Conservation (phyloP, 2,888 invertebrate species). For the Helleia helle region DNA sequence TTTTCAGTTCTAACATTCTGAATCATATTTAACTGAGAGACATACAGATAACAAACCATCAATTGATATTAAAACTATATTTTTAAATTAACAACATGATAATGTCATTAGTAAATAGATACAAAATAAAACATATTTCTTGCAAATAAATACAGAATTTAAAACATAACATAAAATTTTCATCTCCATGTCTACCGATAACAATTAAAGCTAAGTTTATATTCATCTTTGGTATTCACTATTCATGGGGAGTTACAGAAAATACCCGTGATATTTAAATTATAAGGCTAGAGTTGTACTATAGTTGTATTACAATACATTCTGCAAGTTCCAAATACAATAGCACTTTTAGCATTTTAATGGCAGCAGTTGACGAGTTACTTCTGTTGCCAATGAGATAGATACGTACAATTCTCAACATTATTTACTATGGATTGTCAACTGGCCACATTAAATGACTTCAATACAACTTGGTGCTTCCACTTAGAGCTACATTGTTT, state of each 20-base stretch:
- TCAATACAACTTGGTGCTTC: constrained; percentile 11
- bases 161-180: neutral
- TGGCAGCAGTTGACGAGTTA: neutral
- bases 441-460: too few species aligned
- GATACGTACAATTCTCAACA: too few species aligned
- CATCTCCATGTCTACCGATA: neutral
- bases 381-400: too few species aligned
- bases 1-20: too few species aligned
- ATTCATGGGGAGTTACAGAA: neutral
- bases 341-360: neutral
- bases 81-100: neutral
- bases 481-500: constrained; percentile 20
- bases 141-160: neutral
- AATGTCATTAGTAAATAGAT: neutral
- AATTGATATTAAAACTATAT: too few species aligned
- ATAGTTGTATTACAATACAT: constrained; percentile 30
- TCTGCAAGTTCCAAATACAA: neutral
- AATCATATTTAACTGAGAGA: too few species aligned
- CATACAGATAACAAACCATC: too few species aligned
- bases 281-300: constrained; percentile 65
- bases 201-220: neutral
- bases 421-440: too few species aligned
- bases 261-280: neutral
- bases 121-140: neutral
- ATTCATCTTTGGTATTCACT: constrained; percentile 1